Percentiles rank a stretch among this genome's conserved stretches.
Evolutionary conservation across 2,113 vertebrate species (phyloP).

Genomic region (Chaenocephalus aceratus): DNA sequence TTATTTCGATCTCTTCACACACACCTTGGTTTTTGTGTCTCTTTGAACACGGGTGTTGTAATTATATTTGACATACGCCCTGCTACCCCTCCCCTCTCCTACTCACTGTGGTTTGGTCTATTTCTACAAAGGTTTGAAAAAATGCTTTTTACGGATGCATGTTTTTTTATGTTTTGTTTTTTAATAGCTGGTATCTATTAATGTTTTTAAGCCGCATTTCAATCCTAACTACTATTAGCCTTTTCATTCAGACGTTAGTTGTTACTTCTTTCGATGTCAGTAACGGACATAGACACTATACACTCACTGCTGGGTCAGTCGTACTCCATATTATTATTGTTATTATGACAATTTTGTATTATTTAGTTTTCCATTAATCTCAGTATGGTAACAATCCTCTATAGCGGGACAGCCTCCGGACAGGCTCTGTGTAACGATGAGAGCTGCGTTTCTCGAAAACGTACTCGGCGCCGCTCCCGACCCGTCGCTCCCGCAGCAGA

Average conservation of each 20-base stretch:
- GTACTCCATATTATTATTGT: slow-evolving; percentile 87
- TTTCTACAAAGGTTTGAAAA: slow-evolving; percentile 84
- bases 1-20: slow-evolving; percentile 62
- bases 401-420: slow-evolving; percentile 86
- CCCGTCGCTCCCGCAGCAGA: background rate
- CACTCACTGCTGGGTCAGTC: slow-evolving; percentile 99
- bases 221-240: slow-evolving; percentile 90
- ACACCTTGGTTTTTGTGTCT: slow-evolving; percentile 37
- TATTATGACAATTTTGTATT: slow-evolving; percentile 68
- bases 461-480: background rate
- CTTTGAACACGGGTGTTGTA: slow-evolving; percentile 56
- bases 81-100: slow-evolving; percentile 51
- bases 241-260: slow-evolving; percentile 87
- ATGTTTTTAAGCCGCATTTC: slow-evolving; percentile 93
- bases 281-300: slow-evolving; percentile 90
- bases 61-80: slow-evolving; percentile 53
- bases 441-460: slow-evolving; percentile 38
- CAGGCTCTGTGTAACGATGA: slow-evolving; percentile 81
- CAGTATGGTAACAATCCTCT: slow-evolving; percentile 84
- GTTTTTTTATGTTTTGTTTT: slow-evolving; percentile 68
- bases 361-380: slow-evolving; percentile 85
- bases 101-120: slow-evolving; percentile 89
- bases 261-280: slow-evolving; percentile 89
- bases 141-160: slow-evolving; percentile 88
- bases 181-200: slow-evolving; percentile 99